phyloP scores from a whole-genome alignment of 2,113 vertebrate species.

The Semnornis frantzii region DNA sequence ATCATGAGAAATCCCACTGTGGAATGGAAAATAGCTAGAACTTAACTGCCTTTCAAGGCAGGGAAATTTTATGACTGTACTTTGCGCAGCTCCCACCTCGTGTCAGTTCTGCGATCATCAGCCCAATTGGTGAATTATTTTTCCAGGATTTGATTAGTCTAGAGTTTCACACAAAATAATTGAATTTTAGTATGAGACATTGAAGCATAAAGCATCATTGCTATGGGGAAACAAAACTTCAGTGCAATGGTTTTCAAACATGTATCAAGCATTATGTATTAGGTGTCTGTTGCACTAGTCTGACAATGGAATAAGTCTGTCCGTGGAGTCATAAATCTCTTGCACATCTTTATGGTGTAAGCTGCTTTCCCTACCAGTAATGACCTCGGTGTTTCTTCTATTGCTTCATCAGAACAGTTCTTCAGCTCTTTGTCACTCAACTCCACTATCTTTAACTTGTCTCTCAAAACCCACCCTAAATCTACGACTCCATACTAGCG shows the following conservation, averaged over 20 bases:
- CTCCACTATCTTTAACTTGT: not conserved
- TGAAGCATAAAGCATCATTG: not conserved
- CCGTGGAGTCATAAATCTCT: not conserved
- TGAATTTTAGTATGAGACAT: conserved; percentile 15
- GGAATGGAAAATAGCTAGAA: conserved; percentile 16
- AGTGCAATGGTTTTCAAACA: not conserved
- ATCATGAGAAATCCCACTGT: conserved; percentile 1
- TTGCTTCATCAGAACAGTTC: not conserved
- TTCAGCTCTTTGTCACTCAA: not conserved
- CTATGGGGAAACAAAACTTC: not conserved
- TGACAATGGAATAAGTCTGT: not conserved
- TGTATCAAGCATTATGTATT: not conserved
- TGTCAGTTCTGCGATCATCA: not conserved
- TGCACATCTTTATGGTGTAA: not conserved
- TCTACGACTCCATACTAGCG: not conserved
- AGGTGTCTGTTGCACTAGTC: not conserved
- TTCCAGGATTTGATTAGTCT: not conserved
- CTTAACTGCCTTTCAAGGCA: not conserved
- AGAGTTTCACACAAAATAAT: conserved; percentile 18
- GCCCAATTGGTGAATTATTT: not conserved
- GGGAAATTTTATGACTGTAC: not conserved
- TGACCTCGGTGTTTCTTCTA: not conserved
- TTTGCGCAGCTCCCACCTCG: not conserved
- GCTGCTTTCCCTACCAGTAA: not conserved
- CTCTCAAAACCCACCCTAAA: not conserved